Evolutionary conservation across 2,888 invertebrate genomes (phyloP).

Genomic region (Cyclophora punctaria): DNA sequence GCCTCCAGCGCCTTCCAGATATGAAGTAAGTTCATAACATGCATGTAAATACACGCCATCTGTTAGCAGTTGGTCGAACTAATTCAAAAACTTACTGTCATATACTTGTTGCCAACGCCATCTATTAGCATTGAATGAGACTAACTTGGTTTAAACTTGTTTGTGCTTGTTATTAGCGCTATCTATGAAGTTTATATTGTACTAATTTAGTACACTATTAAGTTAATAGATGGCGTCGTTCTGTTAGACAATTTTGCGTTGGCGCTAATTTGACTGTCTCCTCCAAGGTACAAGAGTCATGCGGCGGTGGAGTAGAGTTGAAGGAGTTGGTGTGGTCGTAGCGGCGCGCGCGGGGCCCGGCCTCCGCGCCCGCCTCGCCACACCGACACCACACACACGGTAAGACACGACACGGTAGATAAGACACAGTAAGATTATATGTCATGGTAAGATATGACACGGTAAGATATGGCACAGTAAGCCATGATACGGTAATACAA

Average conservation of each 20-base stretch:
- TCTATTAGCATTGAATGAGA: no score
- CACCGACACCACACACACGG: slow-evolving; percentile 20
- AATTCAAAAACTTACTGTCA: neutral
- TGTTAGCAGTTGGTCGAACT: neutral
- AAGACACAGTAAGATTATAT: neutral
- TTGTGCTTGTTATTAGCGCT: no score
- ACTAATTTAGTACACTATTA: no score
- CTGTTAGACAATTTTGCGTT: no score
- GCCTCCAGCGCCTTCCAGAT: slow-evolving; percentile 75
- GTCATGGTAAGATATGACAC: slow-evolving; percentile 4
- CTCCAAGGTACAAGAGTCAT: slow-evolving; percentile 34
- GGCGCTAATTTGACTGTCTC: neutral
- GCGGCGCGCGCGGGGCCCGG: slow-evolving; percentile 55
- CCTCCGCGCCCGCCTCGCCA: slow-evolving; percentile 61
- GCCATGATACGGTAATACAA: no score
- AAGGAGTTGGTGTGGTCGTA: slow-evolving; percentile 66
- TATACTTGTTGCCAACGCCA: neutral
- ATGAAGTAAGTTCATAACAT: slow-evolving; percentile 35
- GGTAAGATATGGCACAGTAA: neutral
- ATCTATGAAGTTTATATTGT: no score
- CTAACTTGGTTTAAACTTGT: no score
- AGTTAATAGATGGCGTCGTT: no score
- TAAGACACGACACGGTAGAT: neutral
- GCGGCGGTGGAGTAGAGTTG: slow-evolving; percentile 51
- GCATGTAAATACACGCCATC: neutral